phyloP scores from a whole-genome alignment of 1,140 invertebrate species.

The Idris sp. region DNA sequence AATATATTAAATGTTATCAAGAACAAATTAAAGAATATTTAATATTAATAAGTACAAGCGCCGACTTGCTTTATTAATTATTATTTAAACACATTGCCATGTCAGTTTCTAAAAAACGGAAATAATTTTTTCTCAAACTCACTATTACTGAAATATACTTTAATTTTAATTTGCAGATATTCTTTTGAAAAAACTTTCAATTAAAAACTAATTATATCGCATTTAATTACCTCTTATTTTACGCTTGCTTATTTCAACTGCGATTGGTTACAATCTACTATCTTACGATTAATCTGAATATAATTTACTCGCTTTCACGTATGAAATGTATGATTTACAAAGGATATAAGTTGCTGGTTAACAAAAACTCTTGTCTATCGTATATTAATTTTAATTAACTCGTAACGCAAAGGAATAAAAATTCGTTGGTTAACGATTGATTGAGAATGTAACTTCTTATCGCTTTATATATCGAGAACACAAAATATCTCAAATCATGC shows the following conservation, averaged over 20 bases:
- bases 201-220: slow-evolving; percentile 42
- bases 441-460: slow-evolving; percentile 3
- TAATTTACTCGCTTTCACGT: slow-evolving; percentile 40
- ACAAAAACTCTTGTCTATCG: slow-evolving; percentile 20
- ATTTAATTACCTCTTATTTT: slow-evolving; percentile 44
- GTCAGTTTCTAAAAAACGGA: too few relatives aligned
- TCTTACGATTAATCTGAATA: slow-evolving; percentile 45
- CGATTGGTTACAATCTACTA: slow-evolving; percentile 35
- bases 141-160: too few relatives aligned
- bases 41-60: too few relatives aligned
- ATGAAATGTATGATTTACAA: slow-evolving; percentile 12
- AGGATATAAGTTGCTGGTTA: neutral
- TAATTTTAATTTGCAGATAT: too few relatives aligned
- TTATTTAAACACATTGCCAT: too few relatives aligned
- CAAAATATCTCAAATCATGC: slow-evolving; percentile 6
- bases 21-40: too few relatives aligned
- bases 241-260: slow-evolving; percentile 46
- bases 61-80: too few relatives aligned
- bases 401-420: neutral
- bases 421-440: slow-evolving; percentile 17
- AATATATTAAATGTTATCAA: too few relatives aligned
- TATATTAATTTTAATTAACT: slow-evolving; percentile 42
- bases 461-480: neutral
- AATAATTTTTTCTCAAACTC: too few relatives aligned
- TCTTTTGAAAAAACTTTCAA: too few relatives aligned